Percentiles rank a stretch among this genome's conserved stretches.
Evolutionary conservation across 2,797 vertebrate genomes (phyloP).

Genomic region (Sus cebifrons): DNA sequence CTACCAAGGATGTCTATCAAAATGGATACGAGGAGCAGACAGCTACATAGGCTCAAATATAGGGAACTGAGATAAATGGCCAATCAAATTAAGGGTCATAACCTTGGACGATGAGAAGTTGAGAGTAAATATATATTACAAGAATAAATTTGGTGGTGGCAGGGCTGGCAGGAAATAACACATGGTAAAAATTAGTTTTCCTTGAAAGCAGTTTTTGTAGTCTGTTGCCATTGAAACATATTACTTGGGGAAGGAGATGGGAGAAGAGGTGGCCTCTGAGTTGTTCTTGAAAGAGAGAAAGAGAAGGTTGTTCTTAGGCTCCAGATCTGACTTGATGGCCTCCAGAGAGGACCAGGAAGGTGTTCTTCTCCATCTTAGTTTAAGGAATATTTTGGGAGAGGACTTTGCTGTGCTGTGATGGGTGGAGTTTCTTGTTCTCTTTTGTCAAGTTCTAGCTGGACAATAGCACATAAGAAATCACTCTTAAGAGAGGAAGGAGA

Average conservation of each 20-base stretch:
- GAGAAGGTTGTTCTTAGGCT: background rate
- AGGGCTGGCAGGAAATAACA: background rate
- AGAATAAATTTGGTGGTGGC: background rate
- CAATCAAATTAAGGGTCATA: background rate
- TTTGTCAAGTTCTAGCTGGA: slow-evolving; percentile 40
- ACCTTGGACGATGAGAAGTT: background rate
- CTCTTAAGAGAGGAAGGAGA: background rate
- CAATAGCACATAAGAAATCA: background rate
- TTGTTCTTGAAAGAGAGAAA: slow-evolving; percentile 23
- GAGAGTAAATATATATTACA: background rate
- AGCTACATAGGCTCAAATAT: background rate
- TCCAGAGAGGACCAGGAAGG: background rate
- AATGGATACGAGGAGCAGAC: background rate
- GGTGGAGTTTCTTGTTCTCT: slow-evolving; percentile 1
- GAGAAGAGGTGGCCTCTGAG: background rate
- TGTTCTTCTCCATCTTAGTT: background rate
- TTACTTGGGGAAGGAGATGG: background rate
- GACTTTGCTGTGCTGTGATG: background rate
- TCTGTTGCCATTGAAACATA: background rate
- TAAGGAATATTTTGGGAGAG: background rate
- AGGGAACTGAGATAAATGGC: background rate
- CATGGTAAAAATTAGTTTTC: background rate
- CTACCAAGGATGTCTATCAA: background rate
- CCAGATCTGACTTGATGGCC: background rate
- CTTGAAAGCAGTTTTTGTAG: background rate